These are phyloP conservation scores for Morinoia aosen DNA, from an alignment of 2,888 invertebrate species.

Conservation along the genomic window DNA sequence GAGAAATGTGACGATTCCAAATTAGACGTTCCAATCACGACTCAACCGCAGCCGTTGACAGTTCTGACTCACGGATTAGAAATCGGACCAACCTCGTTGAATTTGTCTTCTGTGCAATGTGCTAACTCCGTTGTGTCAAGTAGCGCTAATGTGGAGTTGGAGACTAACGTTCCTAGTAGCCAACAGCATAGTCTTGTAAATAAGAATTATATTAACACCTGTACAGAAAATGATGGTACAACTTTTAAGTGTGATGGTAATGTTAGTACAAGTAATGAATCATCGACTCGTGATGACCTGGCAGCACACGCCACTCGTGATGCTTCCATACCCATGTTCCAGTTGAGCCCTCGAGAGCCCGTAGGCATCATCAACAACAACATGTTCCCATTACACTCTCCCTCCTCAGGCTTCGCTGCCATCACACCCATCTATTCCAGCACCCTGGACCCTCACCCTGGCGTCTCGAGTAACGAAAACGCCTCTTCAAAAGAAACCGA, in stretches of 20 bases:
- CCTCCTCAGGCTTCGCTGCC: background rate
- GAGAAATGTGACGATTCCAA: background rate
- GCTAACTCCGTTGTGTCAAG: background rate
- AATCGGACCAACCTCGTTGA: background rate
- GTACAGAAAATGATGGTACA: background rate
- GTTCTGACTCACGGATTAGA: background rate
- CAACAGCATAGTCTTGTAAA: background rate
- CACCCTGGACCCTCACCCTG: background rate
- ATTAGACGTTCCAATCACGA: slow-evolving; percentile 22
- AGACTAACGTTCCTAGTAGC: background rate
- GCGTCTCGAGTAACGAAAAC: background rate
- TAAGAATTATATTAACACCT: background rate
- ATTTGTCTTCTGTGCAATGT: background rate
- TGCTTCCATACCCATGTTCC: slow-evolving; percentile 20
- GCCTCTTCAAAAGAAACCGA: background rate
- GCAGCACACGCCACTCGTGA: background rate
- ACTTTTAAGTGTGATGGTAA: background rate
- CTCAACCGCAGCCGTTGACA: slow-evolving; percentile 20
- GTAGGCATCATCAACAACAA: slow-evolving; percentile 28
- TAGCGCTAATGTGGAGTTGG: background rate
- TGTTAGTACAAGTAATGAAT: background rate
- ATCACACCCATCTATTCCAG: slow-evolving; percentile 38
- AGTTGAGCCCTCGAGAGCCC: background rate
- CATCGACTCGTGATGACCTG: background rate
- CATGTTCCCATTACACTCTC: background rate